These are phyloP conservation scores for Chymomyza fuscimana DNA, from an alignment of 2,888 invertebrate genomes.

Conservation along the genomic window DNA sequence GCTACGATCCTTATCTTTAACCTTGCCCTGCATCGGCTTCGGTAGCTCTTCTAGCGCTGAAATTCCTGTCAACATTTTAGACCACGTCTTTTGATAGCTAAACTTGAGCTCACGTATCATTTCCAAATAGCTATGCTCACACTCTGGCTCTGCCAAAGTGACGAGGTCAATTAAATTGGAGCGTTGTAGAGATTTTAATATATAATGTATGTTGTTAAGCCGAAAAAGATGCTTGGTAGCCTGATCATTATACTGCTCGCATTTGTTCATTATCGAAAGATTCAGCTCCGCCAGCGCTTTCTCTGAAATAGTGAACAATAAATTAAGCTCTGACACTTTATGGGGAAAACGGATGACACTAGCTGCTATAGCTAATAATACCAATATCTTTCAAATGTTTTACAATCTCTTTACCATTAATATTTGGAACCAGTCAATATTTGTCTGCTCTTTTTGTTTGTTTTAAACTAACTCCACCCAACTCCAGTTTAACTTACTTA, in stretches of 20 bases:
- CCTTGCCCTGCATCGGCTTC: slow-evolving; percentile 84
- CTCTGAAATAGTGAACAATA: slow-evolving; percentile 81
- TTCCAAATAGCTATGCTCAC: slow-evolving; percentile 91
- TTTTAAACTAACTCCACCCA: no score
- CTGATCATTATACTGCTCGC: slow-evolving; percentile 93
- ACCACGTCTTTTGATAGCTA: slow-evolving; percentile 86
- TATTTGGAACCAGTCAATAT: no score
- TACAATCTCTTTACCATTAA: no score
- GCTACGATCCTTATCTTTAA: slow-evolving; percentile 92
- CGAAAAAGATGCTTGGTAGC: slow-evolving; percentile 94
- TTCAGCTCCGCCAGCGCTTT: slow-evolving; percentile 94
- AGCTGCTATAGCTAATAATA: no score
- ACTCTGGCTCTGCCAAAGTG: slow-evolving; percentile 89
- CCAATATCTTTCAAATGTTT: no score
- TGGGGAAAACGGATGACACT: no score
- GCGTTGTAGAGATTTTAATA: slow-evolving; percentile 93
- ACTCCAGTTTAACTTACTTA: slow-evolving; percentile 83
- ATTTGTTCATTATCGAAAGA: slow-evolving; percentile 92
- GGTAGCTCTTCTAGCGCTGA: slow-evolving; percentile 86
- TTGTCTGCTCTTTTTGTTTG: no score
- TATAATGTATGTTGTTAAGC: slow-evolving; percentile 96
- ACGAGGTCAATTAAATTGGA: slow-evolving; percentile 91
- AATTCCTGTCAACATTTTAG: slow-evolving; percentile 88
- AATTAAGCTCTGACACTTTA: neutral
- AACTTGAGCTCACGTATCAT: slow-evolving; percentile 91